A percentile compares a stretch with the other conserved stretches of the same genome.
Conservation (phyloP, 2,888 invertebrate genomes). For the Chorisops tibialis region DNA sequence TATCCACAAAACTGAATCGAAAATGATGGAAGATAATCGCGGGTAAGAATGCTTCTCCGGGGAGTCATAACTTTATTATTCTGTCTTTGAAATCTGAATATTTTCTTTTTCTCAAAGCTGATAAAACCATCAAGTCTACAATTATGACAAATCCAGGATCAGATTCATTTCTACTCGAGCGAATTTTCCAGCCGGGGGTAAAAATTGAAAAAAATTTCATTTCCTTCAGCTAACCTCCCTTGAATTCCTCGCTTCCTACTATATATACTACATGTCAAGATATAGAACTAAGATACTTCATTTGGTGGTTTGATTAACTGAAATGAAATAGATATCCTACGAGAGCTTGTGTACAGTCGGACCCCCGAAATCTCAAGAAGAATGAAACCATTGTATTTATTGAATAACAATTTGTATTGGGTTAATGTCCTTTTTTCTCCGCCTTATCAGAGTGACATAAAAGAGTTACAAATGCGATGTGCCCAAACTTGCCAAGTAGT, state of each 20-base stretch:
- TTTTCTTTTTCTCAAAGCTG: neutral
- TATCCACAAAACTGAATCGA: too few relatives aligned
- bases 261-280: too few relatives aligned
- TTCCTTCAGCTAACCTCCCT: too few relatives aligned
- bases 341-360: conserved; percentile 2
- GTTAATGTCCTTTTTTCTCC: conserved; percentile 2
- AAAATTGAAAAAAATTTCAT: too few relatives aligned
- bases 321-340: conserved; percentile 22
- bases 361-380: neutral
- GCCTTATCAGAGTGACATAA: neutral
- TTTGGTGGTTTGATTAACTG: conserved; percentile 20
- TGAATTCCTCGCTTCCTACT: too few relatives aligned
- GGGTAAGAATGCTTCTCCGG: too few relatives aligned
- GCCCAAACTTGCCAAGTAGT: too few relatives aligned
- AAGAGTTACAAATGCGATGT: neutral
- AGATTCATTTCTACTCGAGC: conserved; percentile 3
- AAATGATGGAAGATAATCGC: too few relatives aligned
- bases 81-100: too few relatives aligned
- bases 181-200: too few relatives aligned
- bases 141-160: conserved; percentile 25
- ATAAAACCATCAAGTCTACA: conserved; percentile 21
- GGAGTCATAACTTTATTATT: too few relatives aligned
- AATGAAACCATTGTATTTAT: conserved; percentile 14
- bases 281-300: neutral
- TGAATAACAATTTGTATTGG: conserved; percentile 23